phyloP scores from a whole-genome alignment of 1,140 invertebrate genomes.

The Fopius arisanus region DNA sequence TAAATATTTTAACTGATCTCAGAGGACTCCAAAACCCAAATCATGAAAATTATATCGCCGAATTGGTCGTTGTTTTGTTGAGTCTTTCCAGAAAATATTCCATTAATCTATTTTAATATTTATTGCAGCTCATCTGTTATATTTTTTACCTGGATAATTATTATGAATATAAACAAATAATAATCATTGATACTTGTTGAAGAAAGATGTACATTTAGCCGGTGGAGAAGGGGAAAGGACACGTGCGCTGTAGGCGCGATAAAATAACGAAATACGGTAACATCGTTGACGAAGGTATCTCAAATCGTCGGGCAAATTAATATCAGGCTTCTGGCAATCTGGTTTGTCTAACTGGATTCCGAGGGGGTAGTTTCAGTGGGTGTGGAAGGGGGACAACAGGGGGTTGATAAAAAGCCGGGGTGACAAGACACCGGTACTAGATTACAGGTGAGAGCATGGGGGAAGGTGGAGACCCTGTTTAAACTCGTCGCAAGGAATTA shows the following conservation, averaged over 20 bases:
- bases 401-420: conserved; percentile 59
- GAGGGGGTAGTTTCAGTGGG: conserved; percentile 27
- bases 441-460: conserved; percentile 43
- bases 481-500: no score
- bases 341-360: conserved; percentile 67
- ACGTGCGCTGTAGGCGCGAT: conserved; percentile 59
- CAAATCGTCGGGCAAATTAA: conserved; percentile 8
- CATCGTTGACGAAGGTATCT: conserved; percentile 24
- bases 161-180: no score
- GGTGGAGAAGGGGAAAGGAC: conserved; percentile 48
- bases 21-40: no score
- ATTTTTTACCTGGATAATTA: no score
- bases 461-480: neutral
- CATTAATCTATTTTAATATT: no score
- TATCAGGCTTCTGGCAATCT: conserved; percentile 64
- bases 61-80: no score
- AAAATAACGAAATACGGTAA: neutral
- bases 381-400: conserved; percentile 28
- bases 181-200: neutral
- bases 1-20: no score
- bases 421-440: conserved; percentile 48
- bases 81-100: no score
- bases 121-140: no score
- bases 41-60: no score
- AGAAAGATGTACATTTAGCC: neutral